These are phyloP conservation scores for Paradoxurus hermaphroditus DNA, from an alignment of 2,113 vertebrate species.

Conservation along the genomic window DNA sequence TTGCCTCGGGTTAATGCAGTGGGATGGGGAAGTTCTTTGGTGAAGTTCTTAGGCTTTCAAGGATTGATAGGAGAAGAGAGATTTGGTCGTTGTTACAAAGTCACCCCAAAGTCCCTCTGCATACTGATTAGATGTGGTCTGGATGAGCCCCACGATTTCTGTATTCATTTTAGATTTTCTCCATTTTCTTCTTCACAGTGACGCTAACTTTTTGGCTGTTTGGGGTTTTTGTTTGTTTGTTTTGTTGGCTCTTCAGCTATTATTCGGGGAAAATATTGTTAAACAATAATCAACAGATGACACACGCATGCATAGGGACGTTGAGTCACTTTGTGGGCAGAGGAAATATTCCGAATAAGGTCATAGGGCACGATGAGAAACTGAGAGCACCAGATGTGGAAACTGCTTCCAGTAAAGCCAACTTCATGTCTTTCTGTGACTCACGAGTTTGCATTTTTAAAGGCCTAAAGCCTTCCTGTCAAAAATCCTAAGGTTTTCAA, in stretches of 20 bases:
- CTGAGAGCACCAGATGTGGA: background rate
- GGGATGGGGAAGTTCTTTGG: background rate
- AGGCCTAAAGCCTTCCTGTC: background rate
- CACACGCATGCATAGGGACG: background rate
- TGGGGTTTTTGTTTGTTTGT: background rate
- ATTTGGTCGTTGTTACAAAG: background rate
- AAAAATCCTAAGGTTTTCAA: background rate
- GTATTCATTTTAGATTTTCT: background rate
- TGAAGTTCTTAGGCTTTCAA: background rate
- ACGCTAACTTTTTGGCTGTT: background rate
- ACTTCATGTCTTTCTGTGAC: background rate
- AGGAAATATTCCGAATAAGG: background rate
- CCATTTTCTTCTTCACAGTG: background rate
- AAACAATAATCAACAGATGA: background rate
- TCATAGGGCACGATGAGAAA: background rate
- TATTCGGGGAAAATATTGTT: background rate
- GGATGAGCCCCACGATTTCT: background rate
- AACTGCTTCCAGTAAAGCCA: background rate
- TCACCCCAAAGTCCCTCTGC: background rate
- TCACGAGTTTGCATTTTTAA: background rate
- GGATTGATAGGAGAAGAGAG: background rate
- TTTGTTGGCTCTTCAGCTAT: background rate
- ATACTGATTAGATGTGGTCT: background rate
- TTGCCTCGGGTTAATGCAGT: background rate
- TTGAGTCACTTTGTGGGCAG: background rate